Percentiles rank a stretch among this genome's conserved stretches.
Conservation (phyloP, 2,797 vertebrate genomes). For the Chelidonichthys spinosus region DNA sequence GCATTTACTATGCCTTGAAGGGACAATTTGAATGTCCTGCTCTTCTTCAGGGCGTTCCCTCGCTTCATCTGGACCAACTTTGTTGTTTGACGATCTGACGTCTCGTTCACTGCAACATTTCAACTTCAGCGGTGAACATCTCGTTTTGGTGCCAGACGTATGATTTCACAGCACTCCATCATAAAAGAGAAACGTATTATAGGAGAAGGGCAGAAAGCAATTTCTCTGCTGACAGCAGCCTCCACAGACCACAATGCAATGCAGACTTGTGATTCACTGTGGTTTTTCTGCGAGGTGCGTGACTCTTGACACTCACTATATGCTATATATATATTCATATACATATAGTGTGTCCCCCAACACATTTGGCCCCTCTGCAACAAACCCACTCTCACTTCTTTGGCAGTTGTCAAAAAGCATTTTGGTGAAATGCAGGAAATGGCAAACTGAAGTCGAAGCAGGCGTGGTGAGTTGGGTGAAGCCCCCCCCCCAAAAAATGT, state of each 20-base stretch:
- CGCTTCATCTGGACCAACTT: conserved; percentile 18
- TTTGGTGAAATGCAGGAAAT: conserved; percentile 45
- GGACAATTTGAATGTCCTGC: conserved; percentile 9
- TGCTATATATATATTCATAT: background rate
- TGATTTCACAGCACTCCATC: conserved; percentile 65
- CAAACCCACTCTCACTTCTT: conserved; percentile 17
- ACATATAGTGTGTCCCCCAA: conserved; percentile 7
- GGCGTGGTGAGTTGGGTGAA: conserved; percentile 35
- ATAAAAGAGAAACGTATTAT: conserved; percentile 67
- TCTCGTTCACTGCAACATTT: conserved; percentile 45
- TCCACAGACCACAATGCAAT: conserved; percentile 64
- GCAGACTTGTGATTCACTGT: conserved; percentile 38
- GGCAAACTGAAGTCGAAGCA: conserved; percentile 36
- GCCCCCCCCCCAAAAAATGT: conserved; percentile 37
- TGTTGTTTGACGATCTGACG: conserved; percentile 33
- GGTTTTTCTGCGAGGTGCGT: conserved; percentile 44
- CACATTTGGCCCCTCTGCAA: conserved; percentile 7
- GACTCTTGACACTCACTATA: conserved; percentile 47
- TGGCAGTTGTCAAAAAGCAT: conserved; percentile 46
- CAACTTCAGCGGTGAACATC: conserved; percentile 57
- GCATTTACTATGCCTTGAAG: conserved; percentile 25
- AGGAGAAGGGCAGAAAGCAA: conserved; percentile 64
- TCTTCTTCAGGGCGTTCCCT: background rate
- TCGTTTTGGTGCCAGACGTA: conserved; percentile 54
- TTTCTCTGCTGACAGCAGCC: conserved; percentile 59